Evolutionary conservation across 2,888 invertebrate genomes (phyloP).

Genomic region (Melanchra persicariae): DNA sequence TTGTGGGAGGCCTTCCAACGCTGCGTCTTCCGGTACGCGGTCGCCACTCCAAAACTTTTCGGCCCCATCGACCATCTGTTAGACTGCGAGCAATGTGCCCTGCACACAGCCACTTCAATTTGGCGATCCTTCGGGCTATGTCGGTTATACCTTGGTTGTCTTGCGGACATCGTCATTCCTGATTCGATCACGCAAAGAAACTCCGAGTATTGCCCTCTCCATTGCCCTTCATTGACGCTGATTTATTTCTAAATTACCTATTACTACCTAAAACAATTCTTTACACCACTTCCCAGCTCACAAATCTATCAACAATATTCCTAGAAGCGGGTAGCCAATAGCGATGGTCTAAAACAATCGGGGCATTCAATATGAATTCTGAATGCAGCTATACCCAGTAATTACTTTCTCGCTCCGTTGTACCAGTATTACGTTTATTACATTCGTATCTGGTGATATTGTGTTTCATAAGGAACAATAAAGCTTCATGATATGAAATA

Average conservation of each 20-base stretch:
- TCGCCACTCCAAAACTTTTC: no score
- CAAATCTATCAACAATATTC: conserved; percentile 29
- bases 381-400: conserved; percentile 56
- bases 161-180: no score
- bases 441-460: conserved; percentile 38
- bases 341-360: conserved; percentile 60
- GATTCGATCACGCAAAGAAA: no score
- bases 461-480: conserved; percentile 5
- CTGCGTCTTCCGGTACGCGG: no score
- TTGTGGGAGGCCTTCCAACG: no score
- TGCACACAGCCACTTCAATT: no score
- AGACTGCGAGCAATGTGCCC: no score
- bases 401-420: conserved; percentile 56
- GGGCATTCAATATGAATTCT: conserved; percentile 56
- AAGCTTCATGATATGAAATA: conserved; percentile 11
- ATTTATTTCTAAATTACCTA: neutral
- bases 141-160: no score
- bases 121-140: no score
- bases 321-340: conserved; percentile 17
- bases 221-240: no score
- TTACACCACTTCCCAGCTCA: neutral
- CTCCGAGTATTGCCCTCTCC: no score
- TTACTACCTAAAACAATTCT: neutral
- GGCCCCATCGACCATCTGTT: no score
- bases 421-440: conserved; percentile 38